Conservation (phyloP, 2,888 invertebrate species). For the Seira ritae region DNA sequence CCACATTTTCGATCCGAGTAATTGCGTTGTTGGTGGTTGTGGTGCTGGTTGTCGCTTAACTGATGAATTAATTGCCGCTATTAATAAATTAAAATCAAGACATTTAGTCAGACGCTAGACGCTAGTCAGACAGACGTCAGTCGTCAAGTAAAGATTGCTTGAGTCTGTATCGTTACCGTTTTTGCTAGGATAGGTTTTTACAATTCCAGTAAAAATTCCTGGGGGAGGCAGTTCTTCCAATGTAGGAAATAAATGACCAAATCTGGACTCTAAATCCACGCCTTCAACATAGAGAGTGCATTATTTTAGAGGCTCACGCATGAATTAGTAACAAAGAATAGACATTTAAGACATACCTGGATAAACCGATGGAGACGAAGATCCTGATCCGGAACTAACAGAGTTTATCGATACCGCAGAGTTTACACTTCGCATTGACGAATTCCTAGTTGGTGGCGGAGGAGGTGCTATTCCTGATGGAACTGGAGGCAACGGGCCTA, state of each 20-base stretch:
- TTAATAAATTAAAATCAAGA: too few relatives aligned
- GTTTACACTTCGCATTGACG: conserved; percentile 80
- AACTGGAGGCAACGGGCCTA: conserved; percentile 69
- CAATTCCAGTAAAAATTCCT: conserved; percentile 82
- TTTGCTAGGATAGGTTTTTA: conserved; percentile 84
- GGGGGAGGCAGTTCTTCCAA: conserved; percentile 82
- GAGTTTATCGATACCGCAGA: conserved; percentile 70
- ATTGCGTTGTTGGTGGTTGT: conserved; percentile 79
- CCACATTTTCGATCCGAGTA: conserved; percentile 79
- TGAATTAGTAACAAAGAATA: conserved; percentile 4
- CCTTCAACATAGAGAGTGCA: conserved; percentile 62
- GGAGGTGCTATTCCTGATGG: conserved; percentile 76
- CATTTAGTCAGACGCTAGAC: too few relatives aligned
- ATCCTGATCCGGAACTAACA: conserved; percentile 66
- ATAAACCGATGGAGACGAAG: conserved; percentile 63
- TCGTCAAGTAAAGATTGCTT: not conserved
- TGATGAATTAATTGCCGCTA: conserved; percentile 74
- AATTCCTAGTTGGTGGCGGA: conserved; percentile 81
- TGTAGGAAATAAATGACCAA: conserved; percentile 81
- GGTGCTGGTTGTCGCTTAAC: conserved; percentile 80
- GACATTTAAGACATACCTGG: conserved; percentile 33
- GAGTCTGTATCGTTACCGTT: conserved; percentile 76
- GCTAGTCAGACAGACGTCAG: too few relatives aligned
- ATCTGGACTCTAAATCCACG: conserved; percentile 83
- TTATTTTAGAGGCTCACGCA: too few relatives aligned